Percentiles rank a stretch among this genome's conserved stretches.
Conservation (phyloP, 2,888 invertebrate species). For the Agonopterix alstromeriana region DNA sequence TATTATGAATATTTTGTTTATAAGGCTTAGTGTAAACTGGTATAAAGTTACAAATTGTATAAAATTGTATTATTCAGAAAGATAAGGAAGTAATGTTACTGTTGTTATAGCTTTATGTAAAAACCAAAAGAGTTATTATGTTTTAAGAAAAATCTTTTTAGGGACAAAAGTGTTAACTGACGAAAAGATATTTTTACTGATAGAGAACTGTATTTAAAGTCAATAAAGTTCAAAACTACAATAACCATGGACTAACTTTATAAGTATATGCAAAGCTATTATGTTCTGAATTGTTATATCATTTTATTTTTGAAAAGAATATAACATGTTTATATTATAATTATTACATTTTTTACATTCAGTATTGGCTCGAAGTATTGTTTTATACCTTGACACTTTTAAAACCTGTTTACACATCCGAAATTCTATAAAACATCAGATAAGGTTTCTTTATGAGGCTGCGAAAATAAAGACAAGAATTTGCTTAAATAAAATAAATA, state of each 20-base stretch:
- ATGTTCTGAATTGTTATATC: conserved; percentile 1
- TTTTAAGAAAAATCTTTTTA: conserved; percentile 52
- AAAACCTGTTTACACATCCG: conserved; percentile 19
- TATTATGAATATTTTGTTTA: conserved; percentile 25
- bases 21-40: conserved; percentile 34
- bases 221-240: conserved; percentile 3
- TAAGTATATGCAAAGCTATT: not conserved
- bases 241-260: conserved; percentile 3
- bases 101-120: conserved; percentile 73
- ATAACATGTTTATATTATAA: not conserved
- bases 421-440: not conserved
- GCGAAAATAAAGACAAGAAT: too few species aligned
- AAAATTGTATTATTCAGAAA: conserved; percentile 51
- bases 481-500: too few species aligned
- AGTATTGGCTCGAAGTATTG: conserved; percentile 71
- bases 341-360: conserved; percentile 33
- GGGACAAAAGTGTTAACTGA: conserved; percentile 15
- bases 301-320: not conserved
- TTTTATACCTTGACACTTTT: conserved; percentile 18
- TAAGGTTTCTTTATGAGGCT: too few species aligned
- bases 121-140: conserved; percentile 74
- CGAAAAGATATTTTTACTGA: conserved; percentile 15
- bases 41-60: conserved; percentile 40
- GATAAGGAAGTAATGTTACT: conserved; percentile 61
- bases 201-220: conserved; percentile 9